phyloP scores from a whole-genome alignment of 2,888 invertebrate species.

The Phengaris alcon region DNA sequence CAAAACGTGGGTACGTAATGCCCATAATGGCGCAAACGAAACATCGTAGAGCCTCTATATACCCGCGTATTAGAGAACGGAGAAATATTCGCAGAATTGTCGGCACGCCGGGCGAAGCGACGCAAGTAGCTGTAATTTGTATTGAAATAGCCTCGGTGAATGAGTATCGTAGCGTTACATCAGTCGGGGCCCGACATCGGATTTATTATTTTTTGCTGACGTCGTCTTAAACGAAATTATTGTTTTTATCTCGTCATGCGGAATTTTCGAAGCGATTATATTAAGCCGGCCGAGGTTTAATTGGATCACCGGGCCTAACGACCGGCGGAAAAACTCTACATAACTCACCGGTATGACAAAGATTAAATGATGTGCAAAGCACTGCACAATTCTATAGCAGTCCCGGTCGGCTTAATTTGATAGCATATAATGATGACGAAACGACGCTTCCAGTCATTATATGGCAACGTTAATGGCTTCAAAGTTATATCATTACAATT shows the following conservation, averaged over 20 bases:
- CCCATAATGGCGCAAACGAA: constrained; percentile 8
- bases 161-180: constrained; percentile 75
- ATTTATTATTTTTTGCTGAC: constrained; percentile 76
- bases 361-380: constrained; percentile 33
- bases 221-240: constrained; percentile 74
- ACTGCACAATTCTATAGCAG: constrained; percentile 18
- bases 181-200: constrained; percentile 58
- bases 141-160: constrained; percentile 76
- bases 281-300: constrained; percentile 73
- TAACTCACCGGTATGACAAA: constrained; percentile 48
- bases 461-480: background rate
- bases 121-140: constrained; percentile 77
- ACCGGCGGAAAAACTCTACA: constrained; percentile 57
- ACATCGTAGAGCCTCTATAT: constrained; percentile 35
- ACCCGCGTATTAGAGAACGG: constrained; percentile 57
- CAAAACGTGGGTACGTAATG: constrained; percentile 28
- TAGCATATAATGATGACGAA: constrained; percentile 22
- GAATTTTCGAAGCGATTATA: constrained; percentile 77
- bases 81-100: constrained; percentile 76
- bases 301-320: constrained; percentile 72
- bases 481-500: background rate
- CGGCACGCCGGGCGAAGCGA: constrained; percentile 70
- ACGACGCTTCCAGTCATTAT: constrained; percentile 12
- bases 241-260: constrained; percentile 74
- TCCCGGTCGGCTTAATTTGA: constrained; percentile 7